These are phyloP conservation scores for Diloba caeruleocephala DNA, from an alignment of 2,888 invertebrate species.

Conservation along the genomic window DNA sequence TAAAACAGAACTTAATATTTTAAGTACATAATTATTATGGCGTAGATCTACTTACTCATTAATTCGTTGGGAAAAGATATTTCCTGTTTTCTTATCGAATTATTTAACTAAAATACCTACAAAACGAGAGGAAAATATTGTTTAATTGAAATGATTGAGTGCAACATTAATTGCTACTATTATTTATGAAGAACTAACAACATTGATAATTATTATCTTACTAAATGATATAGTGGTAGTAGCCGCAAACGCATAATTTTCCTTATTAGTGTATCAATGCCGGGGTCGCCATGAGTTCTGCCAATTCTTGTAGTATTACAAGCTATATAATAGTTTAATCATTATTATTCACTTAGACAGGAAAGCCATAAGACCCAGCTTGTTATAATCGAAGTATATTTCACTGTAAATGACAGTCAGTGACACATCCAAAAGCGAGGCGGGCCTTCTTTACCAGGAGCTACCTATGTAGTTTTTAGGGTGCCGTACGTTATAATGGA, in stretches of 20 bases:
- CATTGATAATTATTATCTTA: slow-evolving; percentile 41
- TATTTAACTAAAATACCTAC: not conserved
- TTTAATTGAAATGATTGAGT: slow-evolving; percentile 22
- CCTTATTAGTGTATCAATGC: slow-evolving; percentile 72
- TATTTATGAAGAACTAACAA: slow-evolving; percentile 20
- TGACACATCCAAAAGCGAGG: too few relatives aligned
- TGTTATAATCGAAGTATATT: not conserved
- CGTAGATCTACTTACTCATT: too few relatives aligned
- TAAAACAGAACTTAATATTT: too few relatives aligned
- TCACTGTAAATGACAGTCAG: too few relatives aligned
- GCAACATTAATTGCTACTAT: slow-evolving; percentile 25
- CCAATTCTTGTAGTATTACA: slow-evolving; percentile 42
- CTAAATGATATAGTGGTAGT: slow-evolving; percentile 50
- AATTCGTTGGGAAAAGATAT: too few relatives aligned
- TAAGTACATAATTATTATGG: too few relatives aligned
- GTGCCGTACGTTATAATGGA: too few relatives aligned
- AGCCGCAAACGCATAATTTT: slow-evolving; percentile 65
- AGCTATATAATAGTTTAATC: slow-evolving; percentile 39
- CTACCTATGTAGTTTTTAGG: too few relatives aligned
- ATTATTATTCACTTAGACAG: slow-evolving; percentile 16
- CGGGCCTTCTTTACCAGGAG: too few relatives aligned
- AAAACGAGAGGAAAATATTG: slow-evolving; percentile 33
- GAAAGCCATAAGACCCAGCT: slow-evolving; percentile 1
- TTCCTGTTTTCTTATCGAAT: not conserved
- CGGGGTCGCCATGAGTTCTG: slow-evolving; percentile 61